A percentile compares a stretch with the other conserved stretches of the same genome.
phyloP scores from a whole-genome alignment of 2,113 vertebrate genomes.

The Hirundichthys speculiger region DNA sequence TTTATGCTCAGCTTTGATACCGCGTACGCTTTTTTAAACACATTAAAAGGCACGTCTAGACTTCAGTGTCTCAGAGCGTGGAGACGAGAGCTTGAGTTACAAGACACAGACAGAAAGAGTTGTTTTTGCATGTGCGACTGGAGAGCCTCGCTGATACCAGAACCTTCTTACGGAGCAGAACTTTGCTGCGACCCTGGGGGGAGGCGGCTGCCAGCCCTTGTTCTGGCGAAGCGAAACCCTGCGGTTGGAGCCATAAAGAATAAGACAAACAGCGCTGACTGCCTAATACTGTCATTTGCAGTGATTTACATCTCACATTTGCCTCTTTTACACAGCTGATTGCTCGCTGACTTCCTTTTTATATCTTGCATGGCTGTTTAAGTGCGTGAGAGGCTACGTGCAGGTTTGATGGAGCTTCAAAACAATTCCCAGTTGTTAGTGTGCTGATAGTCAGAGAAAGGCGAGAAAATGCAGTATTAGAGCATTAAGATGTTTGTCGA shows the following conservation, averaged over 20 bases:
- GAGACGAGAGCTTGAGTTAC: constrained; percentile 70
- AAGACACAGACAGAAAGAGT: constrained; percentile 49
- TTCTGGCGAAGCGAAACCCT: constrained; percentile 25
- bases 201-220: constrained; percentile 30
- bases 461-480: constrained; percentile 10
- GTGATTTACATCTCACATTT: constrained; percentile 47
- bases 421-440: constrained; percentile 46
- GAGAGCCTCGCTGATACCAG: constrained; percentile 57
- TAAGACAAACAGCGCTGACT: constrained; percentile 29
- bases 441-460: background rate
- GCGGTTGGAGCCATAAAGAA: constrained; percentile 34
- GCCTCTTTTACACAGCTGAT: constrained; percentile 27
- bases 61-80: constrained; percentile 48
- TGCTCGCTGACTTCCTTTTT: constrained; percentile 22
- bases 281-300: constrained; percentile 39
- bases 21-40: constrained; percentile 38
- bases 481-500: constrained; percentile 12
- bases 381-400: constrained; percentile 28
- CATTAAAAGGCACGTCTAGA: constrained; percentile 52
- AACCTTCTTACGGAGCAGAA: constrained; percentile 55
- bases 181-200: constrained; percentile 20
- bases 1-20: constrained; percentile 41
- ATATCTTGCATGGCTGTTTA: constrained; percentile 25
- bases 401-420: constrained; percentile 32
- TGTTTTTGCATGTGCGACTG: constrained; percentile 55